A percentile compares a stretch with the other conserved stretches of the same genome.
phyloP scores from a whole-genome alignment of 2,113 vertebrate species.

The Leucosticte australis region DNA sequence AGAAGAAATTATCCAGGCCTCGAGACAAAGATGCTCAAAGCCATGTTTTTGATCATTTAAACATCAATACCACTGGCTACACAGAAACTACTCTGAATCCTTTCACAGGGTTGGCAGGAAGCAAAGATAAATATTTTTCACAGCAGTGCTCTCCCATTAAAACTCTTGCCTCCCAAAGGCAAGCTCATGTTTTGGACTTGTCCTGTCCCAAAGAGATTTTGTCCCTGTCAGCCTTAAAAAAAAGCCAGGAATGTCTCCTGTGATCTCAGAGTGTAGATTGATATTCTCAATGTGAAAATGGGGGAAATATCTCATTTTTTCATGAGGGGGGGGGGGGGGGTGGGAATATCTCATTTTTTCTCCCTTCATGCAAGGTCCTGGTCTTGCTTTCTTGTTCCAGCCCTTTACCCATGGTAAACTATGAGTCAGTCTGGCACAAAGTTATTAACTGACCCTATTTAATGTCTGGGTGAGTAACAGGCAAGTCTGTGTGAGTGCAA shows the following conservation, averaged over 20 bases:
- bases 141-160: not conserved
- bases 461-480: not conserved
- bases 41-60: slow-evolving; percentile 11
- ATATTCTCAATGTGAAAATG: not conserved
- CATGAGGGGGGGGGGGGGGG: too few species aligned
- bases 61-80: not conserved
- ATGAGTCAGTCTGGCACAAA: not conserved
- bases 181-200: not conserved
- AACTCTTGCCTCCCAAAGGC: not conserved
- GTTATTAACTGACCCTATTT: not conserved
- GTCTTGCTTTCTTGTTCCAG: not conserved
- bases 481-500: not conserved
- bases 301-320: not conserved
- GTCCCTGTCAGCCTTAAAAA: not conserved
- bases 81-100: not conserved
- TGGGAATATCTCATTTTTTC: not conserved
- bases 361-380: not conserved
- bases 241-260: not conserved
- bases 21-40: not conserved
- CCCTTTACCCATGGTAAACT: not conserved
- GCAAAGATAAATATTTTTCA: not conserved
- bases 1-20: not conserved
- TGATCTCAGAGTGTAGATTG: not conserved
- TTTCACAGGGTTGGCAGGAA: not conserved
- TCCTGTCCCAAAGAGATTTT: not conserved